Evolutionary conservation across 2,113 vertebrate species (phyloP).

Genomic region (Caretta caretta): DNA sequence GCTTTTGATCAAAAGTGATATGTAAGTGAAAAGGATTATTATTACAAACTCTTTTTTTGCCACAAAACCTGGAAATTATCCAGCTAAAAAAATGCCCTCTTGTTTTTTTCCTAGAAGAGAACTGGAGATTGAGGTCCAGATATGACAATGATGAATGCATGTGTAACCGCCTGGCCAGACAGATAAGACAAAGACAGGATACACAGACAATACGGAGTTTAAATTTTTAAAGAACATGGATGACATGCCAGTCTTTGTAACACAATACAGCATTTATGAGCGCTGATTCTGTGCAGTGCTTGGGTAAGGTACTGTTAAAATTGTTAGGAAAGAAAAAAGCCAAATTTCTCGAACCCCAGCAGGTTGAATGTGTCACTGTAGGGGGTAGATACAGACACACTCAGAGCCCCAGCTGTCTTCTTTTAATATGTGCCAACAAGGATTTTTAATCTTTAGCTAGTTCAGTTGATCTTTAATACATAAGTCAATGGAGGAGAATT

Average conservation of each 20-base stretch:
- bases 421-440: background rate
- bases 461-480: background rate
- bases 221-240: background rate
- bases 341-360: background rate
- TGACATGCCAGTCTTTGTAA: background rate
- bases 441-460: background rate
- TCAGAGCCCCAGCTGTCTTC: no score
- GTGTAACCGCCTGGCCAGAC: rapidly evolving
- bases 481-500: background rate
- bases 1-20: background rate
- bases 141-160: rapidly evolving
- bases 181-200: background rate
- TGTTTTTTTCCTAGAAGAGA: background rate
- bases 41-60: background rate
- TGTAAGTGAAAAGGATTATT: background rate
- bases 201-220: background rate
- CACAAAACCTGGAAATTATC: background rate
- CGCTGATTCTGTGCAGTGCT: background rate
- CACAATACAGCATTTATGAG: background rate
- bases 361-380: background rate
- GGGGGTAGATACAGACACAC: background rate
- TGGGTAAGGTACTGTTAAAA: background rate
- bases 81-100: background rate
- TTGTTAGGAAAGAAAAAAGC: background rate
- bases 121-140: background rate